Evolutionary conservation across 1,140 invertebrate species (phyloP), one percentile per base, ranked within the genome.

Genomic region (Colletes latitarsis): DNA sequence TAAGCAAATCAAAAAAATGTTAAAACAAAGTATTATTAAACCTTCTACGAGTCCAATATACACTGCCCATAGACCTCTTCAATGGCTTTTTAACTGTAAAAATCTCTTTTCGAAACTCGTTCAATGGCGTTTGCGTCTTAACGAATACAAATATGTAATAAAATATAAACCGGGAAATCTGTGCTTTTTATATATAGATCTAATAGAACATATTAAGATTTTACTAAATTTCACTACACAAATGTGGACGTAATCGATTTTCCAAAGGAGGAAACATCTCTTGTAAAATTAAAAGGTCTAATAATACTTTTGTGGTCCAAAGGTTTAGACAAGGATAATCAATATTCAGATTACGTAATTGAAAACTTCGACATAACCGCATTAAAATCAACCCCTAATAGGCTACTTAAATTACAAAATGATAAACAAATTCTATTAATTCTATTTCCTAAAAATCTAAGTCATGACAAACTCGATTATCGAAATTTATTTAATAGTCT

Each of bases 401-500:
- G 60, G 6, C 41, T 63, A 3, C 41, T 6, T 41, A 63, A 63
- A 41, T 63, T 63, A 8, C 5, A 41, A 63, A 63, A 63, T 63
- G 6, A 63, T 10, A 41, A 63, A 0, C 14, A 63, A 63, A 63
- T 30, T 66, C 15, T 66, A 46, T 6, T 66, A 66, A 66, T 66
- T 19, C 17, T 66, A 49, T 66, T 66, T 19, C 17, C 63, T 12
- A 66, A 66, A 66, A 49, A 46, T 49, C 17, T 66, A 49, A n/a
- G 46, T 15, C 63, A 66, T 49, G 43, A 66, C 17, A 66, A 66
- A 49, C 46, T 66, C 17, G 17, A 66, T 19, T 66, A 66, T 49
- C 63, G 43, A 46, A 46, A 66, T 46, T 66, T 66, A 46, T 66
- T 66, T n/a, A n/a, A 66, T 19, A 66, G 63, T 66, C 46, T 66